phyloP scores from a whole-genome alignment of 2,797 vertebrate species.

The Thalassophryne amazonica region DNA sequence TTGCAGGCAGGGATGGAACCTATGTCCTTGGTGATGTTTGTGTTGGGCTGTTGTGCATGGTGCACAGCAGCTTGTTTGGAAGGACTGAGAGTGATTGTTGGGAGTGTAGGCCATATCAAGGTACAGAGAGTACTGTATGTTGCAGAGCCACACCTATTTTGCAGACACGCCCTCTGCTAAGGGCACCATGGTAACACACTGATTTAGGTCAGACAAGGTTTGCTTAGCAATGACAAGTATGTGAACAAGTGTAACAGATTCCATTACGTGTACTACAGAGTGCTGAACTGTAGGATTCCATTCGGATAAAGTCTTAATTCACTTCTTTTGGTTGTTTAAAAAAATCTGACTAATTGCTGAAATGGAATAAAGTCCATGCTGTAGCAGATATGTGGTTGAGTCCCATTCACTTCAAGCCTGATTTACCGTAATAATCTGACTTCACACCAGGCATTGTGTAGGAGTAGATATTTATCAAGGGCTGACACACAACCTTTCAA shows the following conservation, averaged over 20 bases:
- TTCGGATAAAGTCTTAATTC: too few relatives aligned
- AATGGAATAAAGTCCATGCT: not conserved
- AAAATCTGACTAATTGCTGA: too few relatives aligned
- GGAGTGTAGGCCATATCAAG: not conserved
- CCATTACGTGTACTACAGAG: slow-evolving; percentile 5
- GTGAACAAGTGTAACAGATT: slow-evolving; percentile 28
- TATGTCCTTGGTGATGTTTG: too few relatives aligned
- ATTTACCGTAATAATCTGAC: not conserved
- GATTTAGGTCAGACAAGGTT: slow-evolving; percentile 51
- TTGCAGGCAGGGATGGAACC: too few relatives aligned
- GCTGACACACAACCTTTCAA: not conserved
- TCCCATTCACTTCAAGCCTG: not conserved
- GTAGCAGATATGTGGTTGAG: not conserved
- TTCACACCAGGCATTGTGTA: not conserved
- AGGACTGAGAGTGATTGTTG: not conserved
- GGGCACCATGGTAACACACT: slow-evolving; percentile 5
- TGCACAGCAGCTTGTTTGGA: too few relatives aligned
- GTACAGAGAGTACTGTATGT: not conserved
- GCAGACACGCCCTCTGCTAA: slow-evolving; percentile 55
- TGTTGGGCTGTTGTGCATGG: too few relatives aligned
- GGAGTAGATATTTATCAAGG: not conserved
- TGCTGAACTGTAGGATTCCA: too few relatives aligned
- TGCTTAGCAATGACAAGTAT: slow-evolving; percentile 51
- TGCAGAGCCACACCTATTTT: slow-evolving; percentile 52
- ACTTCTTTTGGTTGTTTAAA: too few relatives aligned